Evolutionary conservation across 2,888 invertebrate genomes (phyloP), one percentile per base, ranked within the genome.

Genomic region (Saturnia pavonia): DNA sequence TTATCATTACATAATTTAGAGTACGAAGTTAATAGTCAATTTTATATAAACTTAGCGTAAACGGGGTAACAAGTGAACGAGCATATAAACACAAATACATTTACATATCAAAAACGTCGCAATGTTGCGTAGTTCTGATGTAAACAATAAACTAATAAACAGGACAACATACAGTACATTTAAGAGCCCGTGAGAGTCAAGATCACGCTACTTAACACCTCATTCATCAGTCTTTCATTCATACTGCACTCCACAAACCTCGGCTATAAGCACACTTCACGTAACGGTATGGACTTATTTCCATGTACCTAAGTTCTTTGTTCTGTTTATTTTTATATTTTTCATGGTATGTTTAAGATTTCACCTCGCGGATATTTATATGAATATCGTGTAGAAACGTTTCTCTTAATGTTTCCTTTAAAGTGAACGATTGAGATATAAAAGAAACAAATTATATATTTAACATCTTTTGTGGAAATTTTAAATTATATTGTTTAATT

Each of bases 171-270:
- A 11, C 25, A 11, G 57, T 57, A 57, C 57, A 60, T 60, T 60
- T 12, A 60, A 25, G 27, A 60, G 57, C 6, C 27, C 9, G 57
- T 14, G 25, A 27, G 25, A 27, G 25, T 60, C 57, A 60, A 60
- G 57, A 60, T 6, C 57, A 27, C 27, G 27, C 27, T 60, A 60
- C n/a, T 65, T 40, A 65, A 40, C 40, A 65, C 40, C 65, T 48
- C 63, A 71, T 71, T 71, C 71, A 71, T 71, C 68, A 71, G 68
- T 19, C 51, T 63, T 45, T 68, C 71, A 71, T 71, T 71, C 71
- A 68, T 48, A n/a, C 12, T 43, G 48, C 67, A 22, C 40, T 54
- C 40, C 68, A 40, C 27, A 54, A 19, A n/a, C 11, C 54, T 57
- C 51, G 54, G 11, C 40, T n/a, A 65, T 40, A 40, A 65, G 65